These are phyloP conservation scores for Apeira syringaria DNA, from an alignment of 2,888 invertebrate species.

Conservation along the genomic window DNA sequence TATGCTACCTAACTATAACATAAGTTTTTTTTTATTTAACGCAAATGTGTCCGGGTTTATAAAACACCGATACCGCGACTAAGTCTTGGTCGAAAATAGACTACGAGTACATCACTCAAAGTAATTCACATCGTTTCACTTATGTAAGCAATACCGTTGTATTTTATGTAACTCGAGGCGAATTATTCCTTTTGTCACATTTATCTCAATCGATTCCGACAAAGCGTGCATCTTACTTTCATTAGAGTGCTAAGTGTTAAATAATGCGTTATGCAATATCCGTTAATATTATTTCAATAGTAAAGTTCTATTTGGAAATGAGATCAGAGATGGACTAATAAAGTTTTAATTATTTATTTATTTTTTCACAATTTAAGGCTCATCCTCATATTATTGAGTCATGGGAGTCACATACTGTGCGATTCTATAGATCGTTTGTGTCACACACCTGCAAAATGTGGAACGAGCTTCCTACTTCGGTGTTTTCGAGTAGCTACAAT, in stretches of 20 bases:
- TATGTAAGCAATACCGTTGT: constrained; percentile 37
- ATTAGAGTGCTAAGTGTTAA: constrained; percentile 43
- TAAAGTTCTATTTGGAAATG: constrained; percentile 45
- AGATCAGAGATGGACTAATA: constrained; percentile 25
- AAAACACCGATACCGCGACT: not conserved
- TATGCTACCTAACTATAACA: too few relatives aligned
- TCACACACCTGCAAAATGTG: too few relatives aligned
- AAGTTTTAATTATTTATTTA: constrained; percentile 10
- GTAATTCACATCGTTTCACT: constrained; percentile 25
- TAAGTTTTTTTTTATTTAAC: too few relatives aligned
- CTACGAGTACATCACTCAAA: constrained; percentile 3
- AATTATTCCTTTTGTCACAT: constrained; percentile 42
- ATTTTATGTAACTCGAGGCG: constrained; percentile 39
- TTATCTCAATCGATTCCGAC: constrained; percentile 41
- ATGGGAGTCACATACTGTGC: too few relatives aligned
- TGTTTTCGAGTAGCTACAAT: too few relatives aligned
- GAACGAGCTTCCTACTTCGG: too few relatives aligned
- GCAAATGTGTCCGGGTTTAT: not conserved
- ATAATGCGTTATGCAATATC: constrained; percentile 53
- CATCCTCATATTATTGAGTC: too few relatives aligned
- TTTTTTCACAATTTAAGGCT: too few relatives aligned
- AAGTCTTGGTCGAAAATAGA: constrained; percentile 6
- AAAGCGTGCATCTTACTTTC: constrained; percentile 48
- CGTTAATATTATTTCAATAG: constrained; percentile 35
- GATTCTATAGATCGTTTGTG: too few relatives aligned